These are phyloP conservation scores for Bolinopsis microptera DNA, from an alignment of 37 sponge, comb jelly and placozoan species.

Conservation along the genomic window DNA sequence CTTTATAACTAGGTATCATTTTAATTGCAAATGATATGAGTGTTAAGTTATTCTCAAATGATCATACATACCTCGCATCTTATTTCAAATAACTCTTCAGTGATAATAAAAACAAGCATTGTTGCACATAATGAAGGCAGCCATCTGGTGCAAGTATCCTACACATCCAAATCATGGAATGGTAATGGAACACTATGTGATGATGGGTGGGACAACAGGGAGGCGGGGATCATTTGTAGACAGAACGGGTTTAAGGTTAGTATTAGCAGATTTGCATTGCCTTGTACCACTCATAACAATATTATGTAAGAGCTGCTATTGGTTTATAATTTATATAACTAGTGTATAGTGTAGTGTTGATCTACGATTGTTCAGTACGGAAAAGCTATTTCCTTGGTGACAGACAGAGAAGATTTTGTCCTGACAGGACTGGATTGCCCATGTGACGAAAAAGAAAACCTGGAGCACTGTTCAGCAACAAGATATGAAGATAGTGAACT, in stretches of 20 bases:
- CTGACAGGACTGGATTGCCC: neutral
- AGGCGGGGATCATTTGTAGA: neutral
- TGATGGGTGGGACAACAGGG: neutral
- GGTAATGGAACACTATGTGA: neutral
- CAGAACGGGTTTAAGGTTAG: neutral
- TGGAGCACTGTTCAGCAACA: neutral
- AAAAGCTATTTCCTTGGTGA: neutral
- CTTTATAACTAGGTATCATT: too few relatives aligned
- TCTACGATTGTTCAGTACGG: neutral
- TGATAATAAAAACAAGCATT: neutral
- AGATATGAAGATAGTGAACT: neutral
- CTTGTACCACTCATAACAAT: too few relatives aligned
- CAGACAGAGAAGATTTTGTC: neutral
- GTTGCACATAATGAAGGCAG: neutral
- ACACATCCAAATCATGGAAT: neutral
- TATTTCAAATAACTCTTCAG: too few relatives aligned
- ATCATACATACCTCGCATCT: too few relatives aligned
- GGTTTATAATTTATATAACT: too few relatives aligned
- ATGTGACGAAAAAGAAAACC: neutral
- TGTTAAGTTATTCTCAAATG: too few relatives aligned
- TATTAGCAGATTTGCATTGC: neutral
- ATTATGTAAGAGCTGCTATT: too few relatives aligned
- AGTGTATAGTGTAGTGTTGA: too few relatives aligned
- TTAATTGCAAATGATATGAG: too few relatives aligned
- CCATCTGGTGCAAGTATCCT: neutral